Base-by-base conservation (phyloP, 2,888 invertebrate species). In the Agriopis marginaria region DNA sequence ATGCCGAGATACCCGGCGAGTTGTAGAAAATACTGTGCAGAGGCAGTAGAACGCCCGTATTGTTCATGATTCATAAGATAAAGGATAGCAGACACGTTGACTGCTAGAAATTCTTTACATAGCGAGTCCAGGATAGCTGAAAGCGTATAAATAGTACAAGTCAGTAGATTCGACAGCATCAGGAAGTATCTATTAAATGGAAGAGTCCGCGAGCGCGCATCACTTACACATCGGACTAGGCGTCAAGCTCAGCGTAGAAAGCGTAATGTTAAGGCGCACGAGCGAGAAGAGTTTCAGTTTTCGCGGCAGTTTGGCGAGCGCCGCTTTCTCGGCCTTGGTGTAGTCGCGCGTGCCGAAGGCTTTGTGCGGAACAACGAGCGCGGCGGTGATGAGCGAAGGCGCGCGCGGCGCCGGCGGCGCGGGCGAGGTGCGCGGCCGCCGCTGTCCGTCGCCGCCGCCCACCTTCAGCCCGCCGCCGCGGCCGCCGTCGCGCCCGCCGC, bases 1-100 rank as follows among this genome's bases (percentile, higher is more conserved):
- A 99, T 98, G 77, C 98, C 99, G 81, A 99, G 95, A 93, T 98
- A 98, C 69, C 98, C 98, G 78, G 98, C 98, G 83, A 98, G 95
- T 94, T 98, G 98, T 77, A 98, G 95, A 90, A 98, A 98, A 93
- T 98, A 98, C 90, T 98, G 98, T 70, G 98, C 98, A 76, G 98
- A 98, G 78, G 98, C 98, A 71, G 98, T 98, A 90, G 98, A 98
- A 75, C 98, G 96, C 58, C 98, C 98, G 86, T 98, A 98, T 91
- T 97, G 97, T 95, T 98, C 98, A 92, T 98, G 97, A 94, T 98
- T 98, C 97, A 98, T 98, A 95, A 99, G 96, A 93, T 98, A 98
- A 80, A 99, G 95, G 86, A 99, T 98, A 84, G 98, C 98, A 78
- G 98, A 98, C 74, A 98, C 98, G 94, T 98, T 98, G 82, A 96